Base-by-base conservation (phyloP, 2,113 vertebrate genomes). In the Rhizomys pruinosus region DNA sequence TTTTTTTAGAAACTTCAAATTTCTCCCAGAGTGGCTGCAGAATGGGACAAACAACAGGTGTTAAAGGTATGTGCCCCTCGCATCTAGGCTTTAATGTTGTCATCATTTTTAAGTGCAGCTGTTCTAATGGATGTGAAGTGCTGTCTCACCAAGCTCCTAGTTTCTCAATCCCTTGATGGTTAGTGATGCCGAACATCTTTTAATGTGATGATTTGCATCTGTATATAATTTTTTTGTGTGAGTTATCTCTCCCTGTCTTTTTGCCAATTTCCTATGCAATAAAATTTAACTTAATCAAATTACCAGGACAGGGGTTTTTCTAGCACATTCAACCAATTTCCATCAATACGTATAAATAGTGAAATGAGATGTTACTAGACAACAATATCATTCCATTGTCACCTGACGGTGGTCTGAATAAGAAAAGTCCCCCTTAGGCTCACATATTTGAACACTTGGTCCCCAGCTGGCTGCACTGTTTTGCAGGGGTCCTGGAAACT, bases 211-310 rank as follows among this genome's bases (percentile, higher is more conserved):
- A 79, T 85, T 85, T 92, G 61, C 68, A 82, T 81, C 17, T 90
- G 2, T n/a, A 34, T 57, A 42, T 47, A 23, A 57, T n/a, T 91
- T 84, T 73, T 84, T n/a, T n/a, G n/a, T 12, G 68, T 63, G 17
- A 79, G 44, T 63, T 78, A 3, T 44, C n/a, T n/a, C n/a, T n/a
- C n/a, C n/a, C n/a, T n/a, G n/a, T n/a, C 42, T 89, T 12, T 66
- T 16, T 89, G 93, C 25, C 9, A 61, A 81, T 89, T 93, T 95
- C 89, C 25, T 71, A n/a, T 57, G 17, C 32, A 86, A 23, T 89
- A 25, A 69, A 80, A 59, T 76, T 76, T 88, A 57, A 22, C 29
- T 85, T 76, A 66, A 27, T 93, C 61, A 69, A 19, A 88, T 95
- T 64, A 76, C 16, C 61, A 85, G 52, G 87, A 76, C 2, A 85